Base-by-base conservation (phyloP, 2,888 invertebrate species). In the Polietes domitor region DNA sequence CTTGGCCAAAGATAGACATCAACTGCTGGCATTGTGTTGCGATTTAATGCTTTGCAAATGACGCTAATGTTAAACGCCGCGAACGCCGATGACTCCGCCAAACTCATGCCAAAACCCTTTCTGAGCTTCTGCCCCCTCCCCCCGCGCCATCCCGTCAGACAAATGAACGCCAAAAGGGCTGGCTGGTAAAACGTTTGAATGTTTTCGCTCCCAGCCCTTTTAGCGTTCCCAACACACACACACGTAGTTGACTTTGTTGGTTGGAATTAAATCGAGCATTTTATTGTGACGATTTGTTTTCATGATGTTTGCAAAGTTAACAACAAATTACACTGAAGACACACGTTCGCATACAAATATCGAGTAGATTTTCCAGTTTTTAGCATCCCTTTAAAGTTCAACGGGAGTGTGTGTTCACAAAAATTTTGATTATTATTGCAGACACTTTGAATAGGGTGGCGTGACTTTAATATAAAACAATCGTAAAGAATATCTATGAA, bases 201-300 rank as follows among this genome's bases (percentile, higher is more conserved):
- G n/a, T n/a, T 61, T 61, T 61, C 61, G 12, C 17, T 61, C 12
- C 61, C 61, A 28, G 19, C 61, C 28, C 26, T 15, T 61, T 61
- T 61, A 26, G 61, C 1, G 47, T 47, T 47, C 47, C 47, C n/a
- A 32, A 6, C 32, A 9, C 32, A 47, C 47, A 47, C 28, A 61
- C 28, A 61, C 17, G 61, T 28, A 15, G 28, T 9, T 37, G 15
- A 28, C 37, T 37, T 28, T 15, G 12, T 28, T 61, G 47, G 15
- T 6, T 6, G 47, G 19, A 17, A 55, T 10, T 53, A 84, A 81
- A 79, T 84, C 43, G 71, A 84, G 75, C 73, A 72, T 84, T 76
- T 81, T 80, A 84, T 80, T 71, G 75, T 72, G 9, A 55, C 74
- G 76, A 81, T 81, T 81, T 77, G 61, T 73, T 81, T 85, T 81